Evolutionary conservation across 2,113 vertebrate genomes (phyloP), one percentile per base, ranked within the genome.

Genomic region (Vidua chalybeata): DNA sequence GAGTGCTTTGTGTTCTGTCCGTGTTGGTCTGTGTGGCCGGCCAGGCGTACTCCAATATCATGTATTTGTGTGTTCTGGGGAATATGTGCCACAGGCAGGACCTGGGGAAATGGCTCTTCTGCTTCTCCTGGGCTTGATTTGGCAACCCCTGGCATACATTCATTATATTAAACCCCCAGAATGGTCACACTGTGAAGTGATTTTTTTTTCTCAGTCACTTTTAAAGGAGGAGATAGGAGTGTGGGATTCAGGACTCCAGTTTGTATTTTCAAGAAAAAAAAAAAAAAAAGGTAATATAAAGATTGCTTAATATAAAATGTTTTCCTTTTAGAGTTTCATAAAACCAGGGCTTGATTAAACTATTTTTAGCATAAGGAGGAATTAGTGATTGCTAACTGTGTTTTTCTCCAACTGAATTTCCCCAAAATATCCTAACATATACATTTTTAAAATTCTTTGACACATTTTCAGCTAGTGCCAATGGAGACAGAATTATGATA

Each of bases 11-110:
- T 43, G 55, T 16, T 54, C 31, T 35, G 2, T 19, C 28, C 3
- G 1, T 35, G 39, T 14, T 51, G 28, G 30, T 37, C 37, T 17
- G 15, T 45, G 39, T 22, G 66, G 54, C 61, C 55, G 39, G 24
- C 6, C 52, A 61, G 11, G 8, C 26, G 22, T 16, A 9, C 18
- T 39, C 61, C 1, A 0, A 10, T 5, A 52, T 1, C 0, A 0
- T 4, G 3, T 19, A 19, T 15, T 64, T 48, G 12, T 54, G 24
- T 52, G 66, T 30, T 49, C 2, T 31, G 21, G 52, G 51, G 6
- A 24, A 9, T 6, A 13, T 27, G 18, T 23, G 28, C 39, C 46
- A 39, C 11, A 13, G 41, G 51, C 62, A 71, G 41, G 15, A 39
- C 51, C 11, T 9, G 10, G 13, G 33, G 33, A 62, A 71, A 52